phyloP scores from a whole-genome alignment of 2,888 invertebrate species.

The Hyppa rectilinea region DNA sequence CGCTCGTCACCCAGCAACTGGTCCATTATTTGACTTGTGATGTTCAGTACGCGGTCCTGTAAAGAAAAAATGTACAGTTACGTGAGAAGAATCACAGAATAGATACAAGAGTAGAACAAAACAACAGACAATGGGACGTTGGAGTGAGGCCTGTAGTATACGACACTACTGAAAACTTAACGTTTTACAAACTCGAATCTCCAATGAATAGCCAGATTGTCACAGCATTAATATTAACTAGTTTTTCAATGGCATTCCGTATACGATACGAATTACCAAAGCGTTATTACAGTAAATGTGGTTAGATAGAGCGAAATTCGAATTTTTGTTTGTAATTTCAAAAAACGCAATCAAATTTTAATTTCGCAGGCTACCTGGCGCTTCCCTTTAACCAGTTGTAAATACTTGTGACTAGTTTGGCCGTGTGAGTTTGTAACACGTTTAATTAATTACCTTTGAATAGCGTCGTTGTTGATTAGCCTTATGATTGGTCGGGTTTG shows the following conservation, averaged over 20 bases:
- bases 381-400: background rate
- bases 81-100: too few relatives aligned
- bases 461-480: background rate
- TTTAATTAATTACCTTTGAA: too few relatives aligned
- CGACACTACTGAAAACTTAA: background rate
- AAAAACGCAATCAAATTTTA: too few relatives aligned
- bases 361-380: too few relatives aligned
- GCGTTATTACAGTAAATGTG: too few relatives aligned
- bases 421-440: too few relatives aligned
- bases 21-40: constrained; percentile 98
- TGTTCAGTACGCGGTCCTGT: constrained; percentile 96
- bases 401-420: background rate
- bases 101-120: background rate
- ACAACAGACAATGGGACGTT: background rate
- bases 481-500: background rate
- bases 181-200: background rate
- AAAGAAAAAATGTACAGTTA: constrained; percentile 28
- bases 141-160: background rate
- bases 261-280: background rate
- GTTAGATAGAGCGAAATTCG: too few relatives aligned
- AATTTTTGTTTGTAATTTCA: too few relatives aligned
- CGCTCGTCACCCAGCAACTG: constrained; percentile 96
- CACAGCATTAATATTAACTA: background rate
- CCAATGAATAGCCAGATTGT: background rate
- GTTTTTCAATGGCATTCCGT: background rate